Base-by-base conservation (phyloP, 2,888 invertebrate species). In the Andrena flavipes region DNA sequence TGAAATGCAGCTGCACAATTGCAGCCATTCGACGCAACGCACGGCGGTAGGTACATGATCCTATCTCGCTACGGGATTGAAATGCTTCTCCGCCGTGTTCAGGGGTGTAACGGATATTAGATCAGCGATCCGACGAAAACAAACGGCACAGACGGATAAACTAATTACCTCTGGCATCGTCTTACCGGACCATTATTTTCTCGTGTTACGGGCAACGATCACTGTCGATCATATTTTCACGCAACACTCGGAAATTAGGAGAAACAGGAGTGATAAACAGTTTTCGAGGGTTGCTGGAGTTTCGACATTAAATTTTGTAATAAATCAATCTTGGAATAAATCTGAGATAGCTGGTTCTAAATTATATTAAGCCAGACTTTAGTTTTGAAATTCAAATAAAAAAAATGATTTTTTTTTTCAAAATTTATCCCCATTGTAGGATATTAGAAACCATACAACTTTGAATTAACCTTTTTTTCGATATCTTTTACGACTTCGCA, bases 1-100 rank as follows among this genome's bases (percentile, higher is more conserved):
- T 56, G 77, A 84, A 80, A 84, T 84, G 80, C 77, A 84, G 84
- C 76, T 84, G 83, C 80, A 84, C 83, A 83, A 84, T 84, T 83
- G 76, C 83, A 76, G 80, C 83, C 62, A 80, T 83, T 83, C 80
- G 73, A 70, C 74, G 71, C 73, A 60, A 59, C 75, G 71, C 68
- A 64, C 76, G 64, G 59, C 59, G 69, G 65, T 56, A 54, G 42
- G 42, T 70, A 79, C 79, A 82, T 30, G 83, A 83, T 84, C 76
- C 80, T 84, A 84, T 80, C 80, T 76, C 72, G 69, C 64, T 54
- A 69, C 68, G 69, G 62, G 74, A 84, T 80, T 72, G 84, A 77
- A 84, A 75, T 54, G 76, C 80, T 60, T 77, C 51, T 62, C 76
- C 62, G 23, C 10, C 48, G 48, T 49, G 54, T 48, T 10, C 54